A percentile compares a stretch with the other conserved stretches of the same genome.
Conservation (phyloP, 2,888 invertebrate species). For the Girardia tigrina region DNA sequence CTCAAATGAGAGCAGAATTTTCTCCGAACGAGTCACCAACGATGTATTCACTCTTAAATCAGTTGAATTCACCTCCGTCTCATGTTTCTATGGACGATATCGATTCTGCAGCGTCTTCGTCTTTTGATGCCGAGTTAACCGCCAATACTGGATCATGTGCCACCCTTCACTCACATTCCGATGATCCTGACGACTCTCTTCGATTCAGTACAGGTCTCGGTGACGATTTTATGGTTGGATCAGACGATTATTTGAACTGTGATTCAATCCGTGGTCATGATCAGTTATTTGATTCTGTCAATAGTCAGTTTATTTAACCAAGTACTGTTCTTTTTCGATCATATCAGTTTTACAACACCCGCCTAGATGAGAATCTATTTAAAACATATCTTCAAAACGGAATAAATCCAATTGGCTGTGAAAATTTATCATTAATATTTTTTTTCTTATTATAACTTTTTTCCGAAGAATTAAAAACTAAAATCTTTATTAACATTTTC, state of each 20-base stretch:
- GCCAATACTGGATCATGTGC: constrained; percentile 18
- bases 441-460: constrained; percentile 15
- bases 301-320: constrained; percentile 2
- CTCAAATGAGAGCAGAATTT: constrained; percentile 25
- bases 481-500: too few species aligned
- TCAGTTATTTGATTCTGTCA: constrained; percentile 18
- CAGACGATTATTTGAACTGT: constrained; percentile 12
- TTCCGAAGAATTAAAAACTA: too few species aligned
- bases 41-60: background rate
- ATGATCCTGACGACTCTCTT: background rate
- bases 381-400: background rate
- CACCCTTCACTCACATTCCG: background rate
- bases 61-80: constrained; percentile 9
- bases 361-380: constrained; percentile 16
- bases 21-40: background rate
- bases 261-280: constrained; percentile 16
- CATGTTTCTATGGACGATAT: constrained; percentile 13
- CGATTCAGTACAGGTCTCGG: background rate
- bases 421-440: constrained; percentile 5
- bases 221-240: background rate
- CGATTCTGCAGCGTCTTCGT: background rate
- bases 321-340: background rate
- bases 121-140: background rate
- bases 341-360: background rate
- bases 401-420: background rate